Percentiles rank a stretch among this genome's conserved stretches.
Conservation (phyloP, 2,888 invertebrate genomes). For the Leptura quadrifasciata region DNA sequence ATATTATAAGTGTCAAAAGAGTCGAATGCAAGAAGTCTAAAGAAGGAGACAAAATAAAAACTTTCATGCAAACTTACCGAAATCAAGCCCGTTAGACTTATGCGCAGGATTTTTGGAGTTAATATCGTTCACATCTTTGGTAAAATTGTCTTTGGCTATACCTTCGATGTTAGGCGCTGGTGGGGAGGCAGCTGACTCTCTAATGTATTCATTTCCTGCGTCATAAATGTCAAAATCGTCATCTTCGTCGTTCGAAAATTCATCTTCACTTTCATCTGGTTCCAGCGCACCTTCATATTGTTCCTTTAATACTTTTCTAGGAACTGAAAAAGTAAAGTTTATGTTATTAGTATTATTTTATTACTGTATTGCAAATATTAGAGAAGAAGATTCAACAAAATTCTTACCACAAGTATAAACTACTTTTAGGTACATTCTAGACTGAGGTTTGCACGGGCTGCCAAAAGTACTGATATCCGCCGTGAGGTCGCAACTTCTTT, state of each 20-base stretch:
- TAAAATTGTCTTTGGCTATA: slow-evolving; percentile 69
- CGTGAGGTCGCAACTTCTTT: slow-evolving; percentile 85
- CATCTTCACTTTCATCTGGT: slow-evolving; percentile 81
- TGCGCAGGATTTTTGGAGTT: slow-evolving; percentile 66
- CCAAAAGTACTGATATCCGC: slow-evolving; percentile 90
- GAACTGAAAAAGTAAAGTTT: slow-evolving; percentile 76
- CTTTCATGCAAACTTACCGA: slow-evolving; percentile 64
- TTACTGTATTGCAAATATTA: too few species aligned
- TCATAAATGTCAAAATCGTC: slow-evolving; percentile 75
- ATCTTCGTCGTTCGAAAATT: slow-evolving; percentile 73
- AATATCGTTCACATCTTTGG: slow-evolving; percentile 66
- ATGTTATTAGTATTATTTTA: neutral
- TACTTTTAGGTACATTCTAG: slow-evolving; percentile 89
- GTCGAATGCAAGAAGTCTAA: slow-evolving; percentile 13
- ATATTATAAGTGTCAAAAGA: slow-evolving; percentile 21
- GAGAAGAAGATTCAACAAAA: neutral
- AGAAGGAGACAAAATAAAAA: neutral
- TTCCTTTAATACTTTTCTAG: slow-evolving; percentile 88
- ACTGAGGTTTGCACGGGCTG: slow-evolving; percentile 86
- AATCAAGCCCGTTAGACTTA: slow-evolving; percentile 67
- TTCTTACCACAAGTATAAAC: slow-evolving; percentile 90
- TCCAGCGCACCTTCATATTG: slow-evolving; percentile 87
- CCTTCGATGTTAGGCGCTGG: slow-evolving; percentile 76
- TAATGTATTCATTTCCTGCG: slow-evolving; percentile 76
- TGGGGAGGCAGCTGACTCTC: slow-evolving; percentile 77